Evolutionary conservation across 2,797 vertebrate genomes (phyloP).

Genomic region (Enteromius unitaeniatus): DNA sequence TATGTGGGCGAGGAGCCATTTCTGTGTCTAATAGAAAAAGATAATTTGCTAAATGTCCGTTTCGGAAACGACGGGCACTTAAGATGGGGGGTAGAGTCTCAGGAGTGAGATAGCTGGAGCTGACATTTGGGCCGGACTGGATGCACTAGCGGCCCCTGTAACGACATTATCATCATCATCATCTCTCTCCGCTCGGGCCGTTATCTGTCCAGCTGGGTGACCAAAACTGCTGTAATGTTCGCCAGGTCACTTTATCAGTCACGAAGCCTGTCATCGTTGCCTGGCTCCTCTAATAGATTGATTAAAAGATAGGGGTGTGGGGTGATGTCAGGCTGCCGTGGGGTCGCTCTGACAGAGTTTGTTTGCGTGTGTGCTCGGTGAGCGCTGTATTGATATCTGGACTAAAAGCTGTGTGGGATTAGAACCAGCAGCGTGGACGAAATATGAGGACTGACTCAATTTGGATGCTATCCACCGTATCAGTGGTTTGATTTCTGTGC

Average conservation of each 20-base stretch:
- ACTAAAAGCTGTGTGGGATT: neutral
- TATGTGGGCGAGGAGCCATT: slow-evolving; percentile 51
- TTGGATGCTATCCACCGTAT: slow-evolving; percentile 5
- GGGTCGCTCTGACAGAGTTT: slow-evolving; percentile 45
- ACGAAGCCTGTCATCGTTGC: slow-evolving; percentile 57
- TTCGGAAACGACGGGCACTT: slow-evolving; percentile 53
- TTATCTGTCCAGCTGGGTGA: slow-evolving; percentile 71
- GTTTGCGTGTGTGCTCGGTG: slow-evolving; percentile 18
- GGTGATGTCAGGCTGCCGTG: slow-evolving; percentile 48
- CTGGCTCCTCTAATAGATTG: slow-evolving; percentile 70
- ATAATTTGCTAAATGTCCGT: slow-evolving; percentile 60
- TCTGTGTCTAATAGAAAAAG: slow-evolving; percentile 55
- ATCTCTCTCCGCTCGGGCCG: slow-evolving; percentile 69
- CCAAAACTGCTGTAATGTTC: slow-evolving; percentile 59
- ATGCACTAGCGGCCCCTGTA: slow-evolving; percentile 67
- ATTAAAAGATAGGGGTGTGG: slow-evolving; percentile 70
- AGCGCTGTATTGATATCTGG: neutral
- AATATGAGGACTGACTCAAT: slow-evolving; percentile 13
- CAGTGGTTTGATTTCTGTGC: slow-evolving; percentile 47
- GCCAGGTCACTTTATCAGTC: slow-evolving; percentile 72
- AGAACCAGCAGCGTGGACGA: neutral
- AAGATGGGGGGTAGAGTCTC: slow-evolving; percentile 38
- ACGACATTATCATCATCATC: slow-evolving; percentile 76
- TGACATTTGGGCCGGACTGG: slow-evolving; percentile 76
- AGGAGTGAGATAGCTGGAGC: slow-evolving; percentile 53